phyloP scores from a whole-genome alignment of 2,113 vertebrate genomes.

The Albula glossodonta region DNA sequence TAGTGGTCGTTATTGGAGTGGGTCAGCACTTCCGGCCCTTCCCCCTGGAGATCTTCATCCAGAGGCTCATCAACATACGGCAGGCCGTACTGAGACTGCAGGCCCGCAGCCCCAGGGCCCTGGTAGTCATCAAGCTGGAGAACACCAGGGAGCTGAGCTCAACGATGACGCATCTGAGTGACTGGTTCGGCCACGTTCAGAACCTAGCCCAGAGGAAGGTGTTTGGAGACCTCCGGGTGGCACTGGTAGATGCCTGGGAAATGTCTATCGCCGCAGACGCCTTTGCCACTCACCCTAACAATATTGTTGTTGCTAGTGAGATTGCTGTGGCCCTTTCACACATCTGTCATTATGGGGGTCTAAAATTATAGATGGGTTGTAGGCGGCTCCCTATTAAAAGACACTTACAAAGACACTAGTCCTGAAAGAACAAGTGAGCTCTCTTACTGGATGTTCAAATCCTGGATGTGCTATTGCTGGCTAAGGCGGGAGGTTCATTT shows the following conservation, averaged over 20 bases:
- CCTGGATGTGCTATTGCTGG: too few species aligned
- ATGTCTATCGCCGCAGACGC: not conserved
- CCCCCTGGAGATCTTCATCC: constrained; percentile 36
- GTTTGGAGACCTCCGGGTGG: too few species aligned
- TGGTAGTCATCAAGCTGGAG: constrained; percentile 32
- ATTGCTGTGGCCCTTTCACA: not conserved
- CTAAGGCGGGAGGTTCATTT: too few species aligned
- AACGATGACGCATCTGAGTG: constrained; percentile 26
- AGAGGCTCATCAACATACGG: constrained; percentile 35
- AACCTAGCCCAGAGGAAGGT: too few species aligned
- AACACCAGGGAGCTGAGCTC: not conserved
- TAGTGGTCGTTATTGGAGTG: constrained; percentile 29
- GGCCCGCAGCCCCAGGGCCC: constrained; percentile 32
- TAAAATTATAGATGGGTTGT: too few species aligned
- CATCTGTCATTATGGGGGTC: not conserved
- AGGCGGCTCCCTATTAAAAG: too few species aligned
- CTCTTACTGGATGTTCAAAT: too few species aligned
- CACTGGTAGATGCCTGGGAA: not conserved
- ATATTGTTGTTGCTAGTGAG: not conserved
- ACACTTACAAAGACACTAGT: too few species aligned
- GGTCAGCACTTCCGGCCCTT: constrained; percentile 9
- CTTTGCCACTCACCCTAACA: not conserved
- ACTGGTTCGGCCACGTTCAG: constrained; percentile 24
- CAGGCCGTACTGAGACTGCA: constrained; percentile 31
- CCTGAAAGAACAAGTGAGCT: too few species aligned